Evolutionary conservation across 2,888 invertebrate species (phyloP), one percentile per base, ranked within the genome.

Genomic region (Muschampia plurimacula): DNA sequence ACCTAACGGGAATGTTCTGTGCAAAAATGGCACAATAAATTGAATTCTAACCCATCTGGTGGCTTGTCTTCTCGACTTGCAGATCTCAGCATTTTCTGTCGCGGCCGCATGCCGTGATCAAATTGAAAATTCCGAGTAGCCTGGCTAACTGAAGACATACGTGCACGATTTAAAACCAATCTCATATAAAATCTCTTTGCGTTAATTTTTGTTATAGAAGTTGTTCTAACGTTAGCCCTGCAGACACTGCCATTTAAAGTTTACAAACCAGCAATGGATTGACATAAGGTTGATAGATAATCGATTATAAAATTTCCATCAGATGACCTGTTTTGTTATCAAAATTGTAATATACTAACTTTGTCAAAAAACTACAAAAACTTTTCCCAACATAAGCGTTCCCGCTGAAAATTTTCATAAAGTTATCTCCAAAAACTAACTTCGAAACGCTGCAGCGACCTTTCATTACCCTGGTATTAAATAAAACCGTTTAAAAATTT

Each of bases 401-500:
- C 55, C 10, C 60, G 60, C n/a, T 13, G 60, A 12, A 36, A 13
- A 36, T 60, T 36, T 60, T 36, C 22, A 36, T 36, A 60, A 60
- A 60, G 60, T 60, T 36, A n/a, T 60, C 36, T 7, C 22, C 36
- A 60, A 36, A 60, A 60, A 60, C 36, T 36, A 32, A 60, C 60
- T 13, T 60, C 32, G 6, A 13, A 59, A n/a, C 59, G 13, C 7
- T 36, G 59, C 59, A 36, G 59, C 55, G 55, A 28, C 55, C 64
- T 67, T 72, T 75, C 70, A 73, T 71, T 79, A 80, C 81, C 77
- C 74, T 83, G 57, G 82, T 86, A 87, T 88, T 87, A 89, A 90
- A 89, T 89, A 90, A 88, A 90, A 88, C 83, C 86, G 86, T 86
- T 91, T 90, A 89, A 90, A 89, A 89, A 89, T 84, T 91, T 93